phyloP scores from a whole-genome alignment of 2,888 invertebrate genomes.

The Microctonus brassicae region DNA sequence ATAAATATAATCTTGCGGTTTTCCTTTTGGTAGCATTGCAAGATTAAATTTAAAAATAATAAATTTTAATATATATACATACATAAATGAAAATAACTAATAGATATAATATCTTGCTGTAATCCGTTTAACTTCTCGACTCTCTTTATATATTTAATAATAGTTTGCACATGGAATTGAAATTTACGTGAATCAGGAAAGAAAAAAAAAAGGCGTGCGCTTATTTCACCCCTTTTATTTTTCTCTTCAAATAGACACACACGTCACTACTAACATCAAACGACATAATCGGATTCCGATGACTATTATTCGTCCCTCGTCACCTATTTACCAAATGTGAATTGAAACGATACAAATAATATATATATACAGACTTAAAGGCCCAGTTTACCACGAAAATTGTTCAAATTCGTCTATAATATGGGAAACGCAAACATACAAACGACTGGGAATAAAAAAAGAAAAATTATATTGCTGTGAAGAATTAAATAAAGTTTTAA shows the following conservation, averaged over 20 bases:
- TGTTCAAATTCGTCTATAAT: constrained; percentile 48
- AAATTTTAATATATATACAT: neutral
- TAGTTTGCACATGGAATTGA: neutral
- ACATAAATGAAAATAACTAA: neutral
- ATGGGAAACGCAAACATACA: constrained; percentile 57
- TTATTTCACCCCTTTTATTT: constrained; percentile 31
- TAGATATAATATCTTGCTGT: neutral
- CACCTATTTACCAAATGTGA: constrained; percentile 40
- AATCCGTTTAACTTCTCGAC: constrained; percentile 26
- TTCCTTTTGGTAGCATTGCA: neutral
- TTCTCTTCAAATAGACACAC: neutral
- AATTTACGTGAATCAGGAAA: constrained; percentile 30
- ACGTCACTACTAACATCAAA: constrained; percentile 28
- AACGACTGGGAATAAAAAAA: neutral
- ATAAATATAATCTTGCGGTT: constrained; percentile 15
- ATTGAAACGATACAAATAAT: neutral
- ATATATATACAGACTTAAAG: constrained; percentile 11
- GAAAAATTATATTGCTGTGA: too few species aligned
- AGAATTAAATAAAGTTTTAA: neutral
- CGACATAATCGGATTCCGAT: constrained; percentile 54
- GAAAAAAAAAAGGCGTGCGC: constrained; percentile 21
- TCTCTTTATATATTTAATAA: constrained; percentile 9
- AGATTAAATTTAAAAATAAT: neutral
- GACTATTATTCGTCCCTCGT: constrained; percentile 30
- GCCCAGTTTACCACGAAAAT: constrained; percentile 43